Conservation (phyloP, 2,113 vertebrate genomes). For the Amblyopsis rosae region DNA sequence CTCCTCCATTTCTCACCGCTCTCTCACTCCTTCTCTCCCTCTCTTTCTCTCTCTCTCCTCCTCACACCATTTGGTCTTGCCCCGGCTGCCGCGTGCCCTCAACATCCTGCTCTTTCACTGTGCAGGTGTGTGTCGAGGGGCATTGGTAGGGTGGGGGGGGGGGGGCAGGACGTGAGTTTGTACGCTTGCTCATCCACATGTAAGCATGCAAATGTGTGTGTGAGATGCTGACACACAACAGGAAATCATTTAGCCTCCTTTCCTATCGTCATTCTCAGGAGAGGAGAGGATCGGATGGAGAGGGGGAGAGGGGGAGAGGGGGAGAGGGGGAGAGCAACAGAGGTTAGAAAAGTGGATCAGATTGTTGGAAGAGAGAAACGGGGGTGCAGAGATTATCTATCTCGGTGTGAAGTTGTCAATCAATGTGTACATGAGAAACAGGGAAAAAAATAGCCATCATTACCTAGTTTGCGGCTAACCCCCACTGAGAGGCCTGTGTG, state of each 20-base stretch:
- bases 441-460: conserved; percentile 66
- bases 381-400: conserved; percentile 58
- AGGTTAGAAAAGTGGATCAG: not conserved
- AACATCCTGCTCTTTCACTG: conserved; percentile 7
- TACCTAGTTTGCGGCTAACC: conserved; percentile 57
- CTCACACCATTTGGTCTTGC: not conserved
- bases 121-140: conserved; percentile 35
- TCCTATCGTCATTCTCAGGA: conserved; percentile 37
- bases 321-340: conserved; percentile 11
- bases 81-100: not conserved
- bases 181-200: conserved; percentile 36
- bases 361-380: conserved; percentile 1
- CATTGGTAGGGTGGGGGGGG: too few relatives aligned
- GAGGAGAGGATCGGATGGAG: conserved; percentile 16
- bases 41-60: not conserved
- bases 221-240: conserved; percentile 41
- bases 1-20: not conserved
- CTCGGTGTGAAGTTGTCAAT: conserved; percentile 65
- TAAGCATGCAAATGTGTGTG: conserved; percentile 33
- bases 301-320: conserved; percentile 25
- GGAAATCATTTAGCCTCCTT: conserved; percentile 60
- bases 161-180: conserved; percentile 1
- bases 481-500: conserved; percentile 28
- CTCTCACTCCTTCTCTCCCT: not conserved
- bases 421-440: conserved; percentile 46